A percentile compares a stretch with the other conserved stretches of the same genome.
These are phyloP conservation scores for Asbolus verrucosus DNA, from an alignment of 1,140 invertebrate species.

Conservation along the genomic window DNA sequence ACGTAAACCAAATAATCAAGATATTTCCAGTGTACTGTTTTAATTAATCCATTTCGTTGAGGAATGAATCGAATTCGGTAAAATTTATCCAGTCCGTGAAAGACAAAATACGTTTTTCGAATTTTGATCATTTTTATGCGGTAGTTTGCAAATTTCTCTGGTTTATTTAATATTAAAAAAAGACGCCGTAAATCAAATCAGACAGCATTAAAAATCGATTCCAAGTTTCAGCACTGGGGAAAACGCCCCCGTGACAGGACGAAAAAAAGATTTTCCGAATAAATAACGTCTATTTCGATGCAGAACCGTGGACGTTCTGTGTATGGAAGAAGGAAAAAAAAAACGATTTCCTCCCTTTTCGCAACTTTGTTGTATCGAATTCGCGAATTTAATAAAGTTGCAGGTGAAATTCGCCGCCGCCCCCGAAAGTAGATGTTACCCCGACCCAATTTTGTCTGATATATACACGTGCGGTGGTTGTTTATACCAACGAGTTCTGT, in stretches of 20 bases:
- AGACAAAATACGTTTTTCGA: too few species aligned
- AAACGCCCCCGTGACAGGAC: neutral
- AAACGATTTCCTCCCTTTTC: slow-evolving; percentile 21
- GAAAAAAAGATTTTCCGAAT: slow-evolving; percentile 21
- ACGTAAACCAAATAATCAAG: too few species aligned
- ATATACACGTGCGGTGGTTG: slow-evolving; percentile 33
- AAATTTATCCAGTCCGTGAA: too few species aligned
- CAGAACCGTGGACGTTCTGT: neutral
- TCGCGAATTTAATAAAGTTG: slow-evolving; percentile 36
- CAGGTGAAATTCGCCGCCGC: slow-evolving; percentile 26
- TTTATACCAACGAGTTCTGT: slow-evolving; percentile 30
- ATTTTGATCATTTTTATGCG: too few species aligned
- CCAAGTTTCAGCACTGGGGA: neutral
- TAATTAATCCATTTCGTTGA: too few species aligned
- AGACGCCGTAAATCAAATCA: too few species aligned
- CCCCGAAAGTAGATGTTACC: slow-evolving; percentile 27
- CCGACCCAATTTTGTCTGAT: slow-evolving; percentile 30
- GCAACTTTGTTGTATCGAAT: slow-evolving; percentile 34
- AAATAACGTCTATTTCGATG: slow-evolving; percentile 29
- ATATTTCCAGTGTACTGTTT: too few species aligned
- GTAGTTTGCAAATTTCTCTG: too few species aligned
- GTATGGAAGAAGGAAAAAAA: slow-evolving; percentile 5
- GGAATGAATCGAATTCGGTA: too few species aligned
- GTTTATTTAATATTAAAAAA: too few species aligned
- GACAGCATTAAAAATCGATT: neutral